These are phyloP conservation scores for Ochropleura leucogaster DNA, from an alignment of 2,888 invertebrate genomes.

Conservation along the genomic window DNA sequence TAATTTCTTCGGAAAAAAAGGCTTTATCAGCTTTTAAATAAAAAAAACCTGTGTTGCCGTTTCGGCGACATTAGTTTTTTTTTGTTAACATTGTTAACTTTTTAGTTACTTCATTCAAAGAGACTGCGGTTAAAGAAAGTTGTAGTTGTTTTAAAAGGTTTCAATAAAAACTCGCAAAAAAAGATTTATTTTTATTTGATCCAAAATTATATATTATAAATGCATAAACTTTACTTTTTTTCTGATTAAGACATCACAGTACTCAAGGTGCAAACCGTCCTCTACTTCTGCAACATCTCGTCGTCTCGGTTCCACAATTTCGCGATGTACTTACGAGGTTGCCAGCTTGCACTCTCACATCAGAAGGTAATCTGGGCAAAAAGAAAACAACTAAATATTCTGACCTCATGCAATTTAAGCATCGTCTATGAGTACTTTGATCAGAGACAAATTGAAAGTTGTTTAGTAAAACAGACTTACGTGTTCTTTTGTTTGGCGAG, in stretches of 20 bases:
- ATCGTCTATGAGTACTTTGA: not conserved
- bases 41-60: too few relatives aligned
- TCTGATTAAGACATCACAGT: constrained; percentile 94
- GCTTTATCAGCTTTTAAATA: not conserved
- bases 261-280: constrained; percentile 96
- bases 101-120: not conserved
- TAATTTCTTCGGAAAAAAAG: not conserved
- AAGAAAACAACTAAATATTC: constrained; percentile 4
- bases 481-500: too few relatives aligned
- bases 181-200: not conserved
- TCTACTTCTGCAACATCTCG: constrained; percentile 96
- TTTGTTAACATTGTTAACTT: not conserved
- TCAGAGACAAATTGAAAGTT: not conserved
- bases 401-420: not conserved
- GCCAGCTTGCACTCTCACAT: constrained; percentile 96
- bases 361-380: constrained; percentile 95
- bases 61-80: not conserved
- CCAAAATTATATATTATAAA: not conserved
- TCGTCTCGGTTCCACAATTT: constrained; percentile 95
- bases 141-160: not conserved
- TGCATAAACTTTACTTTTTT: too few relatives aligned
- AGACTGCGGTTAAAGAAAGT: not conserved
- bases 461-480: too few relatives aligned
- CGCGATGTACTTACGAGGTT: constrained; percentile 90
- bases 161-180: not conserved